Conservation (phyloP, 1,140 invertebrate species). For the Neodiprion virginianus region DNA sequence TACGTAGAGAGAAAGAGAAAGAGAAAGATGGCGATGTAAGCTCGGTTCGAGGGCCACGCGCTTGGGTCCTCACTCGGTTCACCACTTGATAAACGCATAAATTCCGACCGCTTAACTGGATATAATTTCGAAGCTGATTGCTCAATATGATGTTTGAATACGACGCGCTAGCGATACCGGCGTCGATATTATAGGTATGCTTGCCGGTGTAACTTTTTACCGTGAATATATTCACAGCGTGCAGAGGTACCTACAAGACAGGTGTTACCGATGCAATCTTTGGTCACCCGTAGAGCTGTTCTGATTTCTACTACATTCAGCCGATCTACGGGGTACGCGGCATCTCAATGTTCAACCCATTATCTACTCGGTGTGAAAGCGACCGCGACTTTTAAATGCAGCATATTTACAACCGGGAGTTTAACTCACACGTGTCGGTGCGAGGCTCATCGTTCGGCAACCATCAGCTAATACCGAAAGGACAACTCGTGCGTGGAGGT, state of each 20-base stretch:
- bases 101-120: slow-evolving; percentile 3
- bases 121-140: slow-evolving; percentile 5
- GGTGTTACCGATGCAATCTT: neutral
- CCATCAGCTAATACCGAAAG: no score
- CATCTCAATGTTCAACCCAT: no score
- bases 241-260: neutral
- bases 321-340: neutral
- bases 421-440: no score
- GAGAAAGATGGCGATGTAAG: neutral
- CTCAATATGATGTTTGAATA: neutral
- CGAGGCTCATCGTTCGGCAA: no score
- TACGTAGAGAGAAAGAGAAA: neutral
- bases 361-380: no score
- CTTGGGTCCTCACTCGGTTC: neutral
- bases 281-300: neutral
- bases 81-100: slow-evolving; percentile 2
- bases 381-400: no score
- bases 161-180: no score
- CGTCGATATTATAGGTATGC: neutral
- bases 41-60: neutral
- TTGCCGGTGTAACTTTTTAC: neutral
- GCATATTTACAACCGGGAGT: no score
- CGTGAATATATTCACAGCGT: neutral
- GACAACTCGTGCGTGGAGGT: no score
- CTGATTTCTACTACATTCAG: neutral